Evolutionary conservation across 92 coral and sea anemone genomes (phyloP), one percentile per base, ranked within the genome.

Genomic region (Blastomussa wellsi): DNA sequence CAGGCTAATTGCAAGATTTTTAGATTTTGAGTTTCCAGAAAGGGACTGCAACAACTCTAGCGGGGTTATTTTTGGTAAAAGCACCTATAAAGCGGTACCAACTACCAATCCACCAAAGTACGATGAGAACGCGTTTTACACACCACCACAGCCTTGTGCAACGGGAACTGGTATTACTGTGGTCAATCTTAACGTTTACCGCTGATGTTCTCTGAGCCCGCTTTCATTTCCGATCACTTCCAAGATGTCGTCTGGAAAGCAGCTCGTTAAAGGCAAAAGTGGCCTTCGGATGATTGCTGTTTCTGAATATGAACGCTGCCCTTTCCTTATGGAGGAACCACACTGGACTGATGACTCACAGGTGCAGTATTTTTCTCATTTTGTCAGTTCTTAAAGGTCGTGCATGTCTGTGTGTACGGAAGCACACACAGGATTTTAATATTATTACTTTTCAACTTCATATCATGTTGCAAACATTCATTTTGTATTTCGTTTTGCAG

Each of bases 181-280:
- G 33, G 16, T 9, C 35, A 26, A 28, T n/a, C n/a, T n/a, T n/a
- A 26, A 26, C 0, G 0, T 0, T 28, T 62, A 28, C 83, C 16
- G 73, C 73, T 79, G 73, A 14, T n/a, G 19, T 10, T 24, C 24
- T 38, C 52, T 84, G 88, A 79, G 91, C 91, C 88, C 77, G 91
- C 86, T 51, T 59, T 66, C 72, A 64, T n/a, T 15, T 57, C 31
- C 65, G 65, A 57, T 57, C 33, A 26, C 16, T 29, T 67, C 26
- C 83, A 95, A 84, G 75, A 97, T 97, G 99, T 92, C 99, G 89
- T 82, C 98, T 55, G 96, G 96, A 28, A 97, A 97, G 80, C 95
- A 93, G 59, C 95, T 97, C 36, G 80, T 92, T 13, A 91, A 93
- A 68, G 98, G 98, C 44, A 97, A 97, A 81, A 95, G 99, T 76